These are phyloP conservation scores for Incurvaria masculella DNA, from an alignment of 2,888 invertebrate species.

Conservation along the genomic window DNA sequence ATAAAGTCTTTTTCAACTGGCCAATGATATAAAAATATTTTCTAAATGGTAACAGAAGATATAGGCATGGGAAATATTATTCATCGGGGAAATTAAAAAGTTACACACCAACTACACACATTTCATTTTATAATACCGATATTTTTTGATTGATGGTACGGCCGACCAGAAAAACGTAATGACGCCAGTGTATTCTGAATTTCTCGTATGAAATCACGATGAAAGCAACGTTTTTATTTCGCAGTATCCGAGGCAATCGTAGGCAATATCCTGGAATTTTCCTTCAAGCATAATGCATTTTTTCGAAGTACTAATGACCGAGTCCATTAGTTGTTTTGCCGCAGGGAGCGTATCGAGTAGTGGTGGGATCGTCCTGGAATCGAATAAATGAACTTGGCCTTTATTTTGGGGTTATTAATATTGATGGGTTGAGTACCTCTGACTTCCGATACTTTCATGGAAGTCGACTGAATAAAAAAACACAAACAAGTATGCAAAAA, in stretches of 20 bases:
- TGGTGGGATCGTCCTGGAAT: not conserved
- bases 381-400: no score
- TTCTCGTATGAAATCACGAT: not conserved
- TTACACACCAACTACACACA: no score
- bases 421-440: no score
- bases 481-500: no score
- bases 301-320: slow-evolving; percentile 45
- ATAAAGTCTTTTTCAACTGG: no score
- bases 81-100: no score
- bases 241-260: not conserved
- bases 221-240: not conserved
- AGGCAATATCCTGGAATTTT: not conserved
- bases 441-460: no score
- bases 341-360: slow-evolving; percentile 22
- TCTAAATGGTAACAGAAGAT: no score
- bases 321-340: slow-evolving; percentile 43
- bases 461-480: no score
- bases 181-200: not conserved
- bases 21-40: no score
- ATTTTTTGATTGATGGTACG: not conserved
- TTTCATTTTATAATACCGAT: not conserved
- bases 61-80: no score
- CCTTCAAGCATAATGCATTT: slow-evolving; percentile 36
- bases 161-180: not conserved
- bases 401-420: no score